Conservation (phyloP, 2,797 vertebrate species). For the Nyctalus aviator region DNA sequence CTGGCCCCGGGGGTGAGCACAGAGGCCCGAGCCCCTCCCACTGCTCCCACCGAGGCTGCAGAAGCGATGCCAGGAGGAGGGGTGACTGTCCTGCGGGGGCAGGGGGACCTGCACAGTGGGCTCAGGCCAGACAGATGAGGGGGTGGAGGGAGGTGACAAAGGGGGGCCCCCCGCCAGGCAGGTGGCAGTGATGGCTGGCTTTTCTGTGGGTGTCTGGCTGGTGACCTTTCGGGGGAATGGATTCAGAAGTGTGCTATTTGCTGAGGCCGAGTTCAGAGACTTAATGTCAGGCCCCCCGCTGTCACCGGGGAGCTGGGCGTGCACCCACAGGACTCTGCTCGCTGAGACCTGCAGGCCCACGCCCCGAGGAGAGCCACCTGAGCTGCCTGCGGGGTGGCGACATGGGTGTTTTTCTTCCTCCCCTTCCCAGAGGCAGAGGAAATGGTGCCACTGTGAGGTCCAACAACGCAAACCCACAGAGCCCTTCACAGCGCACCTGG, state of each 20-base stretch:
- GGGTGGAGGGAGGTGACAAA: neutral
- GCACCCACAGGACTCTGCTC: too few species aligned
- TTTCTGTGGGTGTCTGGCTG: slow-evolving; percentile 58
- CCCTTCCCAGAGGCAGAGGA: neutral
- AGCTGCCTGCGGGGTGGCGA: neutral
- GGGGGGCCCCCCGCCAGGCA: neutral
- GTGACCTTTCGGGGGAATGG: slow-evolving; percentile 65
- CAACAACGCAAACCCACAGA: neutral
- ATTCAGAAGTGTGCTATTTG: slow-evolving; percentile 53
- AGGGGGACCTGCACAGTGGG: slow-evolving; percentile 17
- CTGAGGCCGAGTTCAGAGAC: slow-evolving; percentile 52
- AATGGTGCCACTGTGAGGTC: neutral
- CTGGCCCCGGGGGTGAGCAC: slow-evolving; percentile 53
- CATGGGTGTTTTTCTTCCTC: neutral
- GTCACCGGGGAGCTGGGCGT: neutral
- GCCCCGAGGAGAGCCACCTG: neutral
- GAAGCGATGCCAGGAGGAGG: too few species aligned
- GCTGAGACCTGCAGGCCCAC: neutral
- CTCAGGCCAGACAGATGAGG: neutral
- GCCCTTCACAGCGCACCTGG: neutral
- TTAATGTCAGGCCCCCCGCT: slow-evolving; percentile 47
- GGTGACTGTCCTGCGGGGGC: too few species aligned
- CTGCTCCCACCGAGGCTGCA: neutral
- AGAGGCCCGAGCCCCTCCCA: slow-evolving; percentile 74
- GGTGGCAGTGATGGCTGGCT: neutral